phyloP scores from a whole-genome alignment of 2,888 invertebrate species.

The Nymphalis polychloros region DNA sequence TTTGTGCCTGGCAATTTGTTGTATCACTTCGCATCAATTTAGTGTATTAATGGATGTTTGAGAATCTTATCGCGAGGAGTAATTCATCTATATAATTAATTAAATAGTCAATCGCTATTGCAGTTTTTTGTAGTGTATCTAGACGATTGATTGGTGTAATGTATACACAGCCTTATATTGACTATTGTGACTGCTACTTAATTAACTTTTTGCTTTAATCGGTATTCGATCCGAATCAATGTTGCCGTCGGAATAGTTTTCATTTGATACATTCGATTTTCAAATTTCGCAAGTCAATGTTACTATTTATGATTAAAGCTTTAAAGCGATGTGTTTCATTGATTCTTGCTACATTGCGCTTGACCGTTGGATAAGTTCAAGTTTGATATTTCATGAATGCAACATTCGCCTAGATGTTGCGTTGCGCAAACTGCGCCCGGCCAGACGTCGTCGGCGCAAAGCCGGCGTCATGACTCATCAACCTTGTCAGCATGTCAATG shows the following conservation, averaged over 20 bases:
- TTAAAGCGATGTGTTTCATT: no score
- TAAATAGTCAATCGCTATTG: background rate
- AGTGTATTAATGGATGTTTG: constrained; percentile 1
- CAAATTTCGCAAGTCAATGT: no score
- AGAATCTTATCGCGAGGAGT: background rate
- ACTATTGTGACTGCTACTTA: constrained; percentile 54
- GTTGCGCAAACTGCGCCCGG: constrained; percentile 56
- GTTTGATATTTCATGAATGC: constrained; percentile 49
- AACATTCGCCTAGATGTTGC: constrained; percentile 42
- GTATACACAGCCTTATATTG: constrained; percentile 35
- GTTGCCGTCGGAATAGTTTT: background rate
- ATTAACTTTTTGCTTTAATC: constrained; percentile 74
- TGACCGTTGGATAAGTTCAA: constrained; percentile 69
- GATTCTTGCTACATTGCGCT: constrained; percentile 52
- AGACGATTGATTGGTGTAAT: constrained; percentile 26
- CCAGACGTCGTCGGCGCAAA: constrained; percentile 49
- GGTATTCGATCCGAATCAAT: background rate
- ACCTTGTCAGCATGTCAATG: constrained; percentile 64
- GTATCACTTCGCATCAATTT: background rate
- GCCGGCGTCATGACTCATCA: constrained; percentile 61
- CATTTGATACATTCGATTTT: background rate
- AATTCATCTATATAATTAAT: no score
- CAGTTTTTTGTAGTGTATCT: background rate
- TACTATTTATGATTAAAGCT: no score
- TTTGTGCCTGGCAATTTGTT: background rate